Evolutionary conservation across 2,113 vertebrate genomes (phyloP).

Genomic region (Amphilophus citrinellus): DNA sequence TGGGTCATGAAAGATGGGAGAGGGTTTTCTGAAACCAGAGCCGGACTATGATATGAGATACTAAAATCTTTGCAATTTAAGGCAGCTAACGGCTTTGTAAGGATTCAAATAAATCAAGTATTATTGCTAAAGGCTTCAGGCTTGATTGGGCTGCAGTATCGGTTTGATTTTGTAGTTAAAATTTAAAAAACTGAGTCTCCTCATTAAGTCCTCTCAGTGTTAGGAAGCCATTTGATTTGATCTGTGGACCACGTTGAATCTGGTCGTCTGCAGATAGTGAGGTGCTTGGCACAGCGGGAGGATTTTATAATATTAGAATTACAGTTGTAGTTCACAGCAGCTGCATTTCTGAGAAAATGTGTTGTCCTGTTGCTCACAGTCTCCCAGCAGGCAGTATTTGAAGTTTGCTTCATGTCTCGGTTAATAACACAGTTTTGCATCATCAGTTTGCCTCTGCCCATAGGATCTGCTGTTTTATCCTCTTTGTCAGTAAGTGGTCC

Average conservation of each 20-base stretch:
- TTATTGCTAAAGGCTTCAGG: background rate
- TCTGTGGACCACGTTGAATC: background rate
- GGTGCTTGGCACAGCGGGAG: background rate
- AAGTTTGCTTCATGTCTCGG: background rate
- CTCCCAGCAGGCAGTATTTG: background rate
- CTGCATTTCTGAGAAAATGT: constrained; percentile 9
- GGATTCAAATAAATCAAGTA: background rate
- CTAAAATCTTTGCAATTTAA: background rate
- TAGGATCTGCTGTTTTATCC: background rate
- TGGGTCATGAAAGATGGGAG: constrained; percentile 16
- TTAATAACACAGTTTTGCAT: background rate
- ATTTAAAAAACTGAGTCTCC: background rate
- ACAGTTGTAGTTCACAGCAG: background rate
- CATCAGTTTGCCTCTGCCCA: background rate
- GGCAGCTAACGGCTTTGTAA: background rate
- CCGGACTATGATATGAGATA: background rate
- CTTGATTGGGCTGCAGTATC: background rate
- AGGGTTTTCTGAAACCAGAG: constrained; percentile 22
- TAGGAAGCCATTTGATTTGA: background rate
- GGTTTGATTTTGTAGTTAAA: constrained; percentile 1
- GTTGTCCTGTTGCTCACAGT: background rate
- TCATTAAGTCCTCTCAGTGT: background rate
- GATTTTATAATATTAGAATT: too few relatives aligned
- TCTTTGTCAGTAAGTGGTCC: background rate
- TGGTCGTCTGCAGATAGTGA: background rate